A percentile compares a stretch with the other conserved stretches of the same genome.
phyloP scores from a whole-genome alignment of 1,140 invertebrate species.

The Drosophila ironensis region DNA sequence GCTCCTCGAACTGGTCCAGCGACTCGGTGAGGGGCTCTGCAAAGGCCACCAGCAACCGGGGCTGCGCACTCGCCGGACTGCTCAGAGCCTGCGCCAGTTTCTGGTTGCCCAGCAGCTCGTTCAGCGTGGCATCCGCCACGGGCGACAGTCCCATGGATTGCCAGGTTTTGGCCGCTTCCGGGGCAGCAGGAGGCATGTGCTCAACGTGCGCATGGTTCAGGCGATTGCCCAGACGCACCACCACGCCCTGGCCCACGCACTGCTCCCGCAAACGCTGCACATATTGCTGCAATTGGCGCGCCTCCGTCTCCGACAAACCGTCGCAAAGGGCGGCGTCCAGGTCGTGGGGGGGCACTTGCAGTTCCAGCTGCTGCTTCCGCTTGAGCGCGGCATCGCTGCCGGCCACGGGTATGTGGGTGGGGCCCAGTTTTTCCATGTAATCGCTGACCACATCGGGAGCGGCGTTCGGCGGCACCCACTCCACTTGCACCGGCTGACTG shows the following conservation, averaged over 20 bases:
- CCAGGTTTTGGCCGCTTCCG: slow-evolving; percentile 23
- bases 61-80: slow-evolving; percentile 19
- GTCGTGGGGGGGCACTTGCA: slow-evolving; percentile 91
- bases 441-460: slow-evolving; percentile 85
- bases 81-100: slow-evolving; percentile 52
- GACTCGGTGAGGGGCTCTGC: slow-evolving; percentile 59
- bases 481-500: slow-evolving; percentile 84
- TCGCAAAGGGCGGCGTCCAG: slow-evolving; percentile 86
- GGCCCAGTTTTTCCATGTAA: slow-evolving; percentile 89
- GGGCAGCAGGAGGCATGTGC: slow-evolving; percentile 21
- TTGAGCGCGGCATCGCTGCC: slow-evolving; percentile 88
- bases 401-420: slow-evolving; percentile 87
- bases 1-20: slow-evolving; percentile 33
- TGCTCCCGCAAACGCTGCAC: slow-evolving; percentile 85
- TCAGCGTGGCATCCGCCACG: slow-evolving; percentile 50
- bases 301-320: slow-evolving; percentile 85
- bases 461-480: slow-evolving; percentile 86
- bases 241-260: slow-evolving; percentile 85
- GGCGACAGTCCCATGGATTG: slow-evolving; percentile 40
- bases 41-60: slow-evolving; percentile 67
- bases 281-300: slow-evolving; percentile 85
- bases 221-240: slow-evolving; percentile 82
- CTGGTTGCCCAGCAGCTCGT: slow-evolving; percentile 46
- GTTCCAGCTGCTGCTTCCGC: slow-evolving; percentile 89
- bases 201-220: slow-evolving; percentile 51